These are phyloP conservation scores for Oryzias woworae DNA, from an alignment of 2,113 vertebrate species.

Conservation along the genomic window DNA sequence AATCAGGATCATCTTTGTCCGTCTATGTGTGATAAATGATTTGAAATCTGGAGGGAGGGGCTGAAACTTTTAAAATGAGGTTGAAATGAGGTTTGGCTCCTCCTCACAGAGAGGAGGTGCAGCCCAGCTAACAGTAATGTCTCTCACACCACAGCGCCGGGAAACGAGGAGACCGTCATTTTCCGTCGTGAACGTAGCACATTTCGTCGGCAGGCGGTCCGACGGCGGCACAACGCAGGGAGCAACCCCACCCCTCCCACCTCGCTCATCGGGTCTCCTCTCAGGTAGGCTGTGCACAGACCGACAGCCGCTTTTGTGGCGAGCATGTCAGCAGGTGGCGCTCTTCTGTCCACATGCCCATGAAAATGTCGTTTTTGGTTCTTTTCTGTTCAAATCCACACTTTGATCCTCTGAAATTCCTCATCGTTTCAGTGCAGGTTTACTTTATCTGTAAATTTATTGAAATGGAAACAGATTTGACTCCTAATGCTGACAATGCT, in stretches of 20 bases:
- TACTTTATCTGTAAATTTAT: too few relatives aligned
- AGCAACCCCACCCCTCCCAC: constrained; percentile 97
- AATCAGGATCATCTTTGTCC: too few relatives aligned
- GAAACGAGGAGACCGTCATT: constrained; percentile 92
- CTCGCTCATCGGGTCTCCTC: constrained; percentile 97
- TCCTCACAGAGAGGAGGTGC: background rate
- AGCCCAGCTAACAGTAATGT: constrained; percentile 57
- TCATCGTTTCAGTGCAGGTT: too few relatives aligned
- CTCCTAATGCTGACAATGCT: too few relatives aligned
- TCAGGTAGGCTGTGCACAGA: constrained; percentile 89
- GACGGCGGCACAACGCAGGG: constrained; percentile 98
- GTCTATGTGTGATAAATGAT: too few relatives aligned
- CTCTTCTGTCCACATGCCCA: background rate
- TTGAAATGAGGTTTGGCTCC: background rate
- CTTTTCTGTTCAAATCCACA: too few relatives aligned
- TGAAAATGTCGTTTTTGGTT: too few relatives aligned
- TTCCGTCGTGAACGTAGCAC: constrained; percentile 98
- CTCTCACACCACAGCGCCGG: constrained; percentile 89
- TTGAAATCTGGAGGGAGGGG: too few relatives aligned
- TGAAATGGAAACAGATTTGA: too few relatives aligned
- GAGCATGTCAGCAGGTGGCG: constrained; percentile 42
- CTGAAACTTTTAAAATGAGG: background rate
- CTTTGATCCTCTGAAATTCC: too few relatives aligned
- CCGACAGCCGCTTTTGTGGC: constrained; percentile 29
- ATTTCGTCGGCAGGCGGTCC: constrained; percentile 97